These are phyloP conservation scores for Rhagoletis pomonella DNA, from an alignment of 1,140 invertebrate genomes.

Conservation along the genomic window DNA sequence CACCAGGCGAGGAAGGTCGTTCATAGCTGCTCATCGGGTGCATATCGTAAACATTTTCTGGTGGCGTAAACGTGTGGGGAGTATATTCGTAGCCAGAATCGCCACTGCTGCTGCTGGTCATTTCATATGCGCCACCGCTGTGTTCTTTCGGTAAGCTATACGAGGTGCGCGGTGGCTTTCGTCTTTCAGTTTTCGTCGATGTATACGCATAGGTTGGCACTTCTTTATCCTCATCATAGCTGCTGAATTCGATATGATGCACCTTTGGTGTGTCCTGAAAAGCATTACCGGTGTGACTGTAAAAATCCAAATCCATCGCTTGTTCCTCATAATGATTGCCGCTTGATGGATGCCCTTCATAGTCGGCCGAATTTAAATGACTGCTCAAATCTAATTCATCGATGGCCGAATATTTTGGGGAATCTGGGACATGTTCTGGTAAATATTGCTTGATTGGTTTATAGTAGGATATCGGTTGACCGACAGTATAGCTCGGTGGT, in stretches of 20 bases:
- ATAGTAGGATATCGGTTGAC: slow-evolving; percentile 58
- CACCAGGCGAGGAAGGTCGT: not conserved
- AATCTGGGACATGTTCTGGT: slow-evolving; percentile 58
- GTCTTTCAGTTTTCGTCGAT: slow-evolving; percentile 1
- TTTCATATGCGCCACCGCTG: not conserved
- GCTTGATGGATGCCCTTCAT: slow-evolving; percentile 63
- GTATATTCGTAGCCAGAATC: slow-evolving; percentile 17
- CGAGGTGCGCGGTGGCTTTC: slow-evolving; percentile 61
- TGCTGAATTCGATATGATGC: not conserved
- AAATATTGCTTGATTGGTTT: slow-evolving; percentile 59
- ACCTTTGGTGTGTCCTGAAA: slow-evolving; percentile 20
- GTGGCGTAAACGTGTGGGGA: not conserved
- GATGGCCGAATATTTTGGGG: slow-evolving; percentile 59
- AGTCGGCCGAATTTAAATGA: slow-evolving; percentile 54
- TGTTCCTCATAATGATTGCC: slow-evolving; percentile 64
- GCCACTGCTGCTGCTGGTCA: not conserved
- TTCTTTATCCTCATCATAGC: not conserved
- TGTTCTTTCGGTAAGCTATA: slow-evolving; percentile 63
- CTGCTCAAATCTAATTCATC: slow-evolving; percentile 65
- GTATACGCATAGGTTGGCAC: slow-evolving; percentile 45
- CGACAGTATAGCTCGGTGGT: slow-evolving; percentile 60
- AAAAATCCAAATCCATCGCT: slow-evolving; percentile 70
- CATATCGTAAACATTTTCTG: slow-evolving; percentile 19
- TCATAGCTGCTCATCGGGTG: slow-evolving; percentile 37
- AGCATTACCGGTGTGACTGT: slow-evolving; percentile 59